These are phyloP conservation scores for Pelusios castaneus DNA, from an alignment of 2,113 vertebrate species.

Conservation along the genomic window DNA sequence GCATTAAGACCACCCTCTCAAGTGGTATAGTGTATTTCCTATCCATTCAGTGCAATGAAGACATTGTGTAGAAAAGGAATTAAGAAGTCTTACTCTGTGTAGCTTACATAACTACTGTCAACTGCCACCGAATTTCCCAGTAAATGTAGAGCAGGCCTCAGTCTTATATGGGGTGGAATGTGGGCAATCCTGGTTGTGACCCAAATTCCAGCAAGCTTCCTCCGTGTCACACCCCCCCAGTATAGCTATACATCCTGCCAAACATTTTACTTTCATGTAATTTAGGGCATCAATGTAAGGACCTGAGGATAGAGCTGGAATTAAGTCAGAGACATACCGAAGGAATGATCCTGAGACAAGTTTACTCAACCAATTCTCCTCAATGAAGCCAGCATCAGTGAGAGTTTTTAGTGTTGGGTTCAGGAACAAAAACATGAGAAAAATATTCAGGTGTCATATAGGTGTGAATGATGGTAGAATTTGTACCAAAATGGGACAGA, in stretches of 20 bases:
- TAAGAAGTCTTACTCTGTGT: no score
- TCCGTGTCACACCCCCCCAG: neutral
- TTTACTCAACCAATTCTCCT: neutral
- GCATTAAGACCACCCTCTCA: no score
- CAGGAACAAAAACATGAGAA: neutral
- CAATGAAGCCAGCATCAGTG: neutral
- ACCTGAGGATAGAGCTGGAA: accelerated
- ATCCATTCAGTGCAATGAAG: no score
- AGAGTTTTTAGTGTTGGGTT: conserved; percentile 6
- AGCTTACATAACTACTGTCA: no score
- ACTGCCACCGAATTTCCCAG: no score
- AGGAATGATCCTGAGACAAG: neutral
- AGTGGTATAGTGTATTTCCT: no score
- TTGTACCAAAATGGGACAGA: neutral
- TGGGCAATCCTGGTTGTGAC: neutral
- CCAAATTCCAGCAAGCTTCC: neutral
- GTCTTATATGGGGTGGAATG: no score
- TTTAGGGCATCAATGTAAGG: neutral
- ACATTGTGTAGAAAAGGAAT: no score
- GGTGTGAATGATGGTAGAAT: neutral
- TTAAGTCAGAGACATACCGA: neutral
- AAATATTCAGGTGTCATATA: neutral
- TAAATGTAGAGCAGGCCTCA: no score
- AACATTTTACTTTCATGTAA: neutral
- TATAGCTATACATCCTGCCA: neutral